Conservation (phyloP, 64 coral and sea anemone species). For the Actinia equina region DNA sequence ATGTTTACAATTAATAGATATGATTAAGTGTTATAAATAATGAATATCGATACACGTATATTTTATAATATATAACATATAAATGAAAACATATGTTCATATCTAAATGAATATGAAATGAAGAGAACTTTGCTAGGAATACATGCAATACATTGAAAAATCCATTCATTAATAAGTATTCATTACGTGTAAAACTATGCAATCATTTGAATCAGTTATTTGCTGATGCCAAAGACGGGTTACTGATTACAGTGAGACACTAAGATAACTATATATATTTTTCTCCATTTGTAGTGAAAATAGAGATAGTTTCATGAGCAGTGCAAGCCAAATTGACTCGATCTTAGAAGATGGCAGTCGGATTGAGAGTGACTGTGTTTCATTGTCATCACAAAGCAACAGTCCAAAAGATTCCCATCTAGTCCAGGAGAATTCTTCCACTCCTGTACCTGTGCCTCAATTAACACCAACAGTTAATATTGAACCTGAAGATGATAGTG, state of each 20-base stretch:
- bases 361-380: constrained; percentile 50
- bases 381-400: constrained; percentile 78
- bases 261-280: background rate
- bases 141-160: background rate
- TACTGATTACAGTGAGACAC: no score
- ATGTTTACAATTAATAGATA: no score
- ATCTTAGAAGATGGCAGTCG: constrained; percentile 63
- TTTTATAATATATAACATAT: no score
- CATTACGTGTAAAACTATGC: background rate
- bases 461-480: constrained; percentile 47
- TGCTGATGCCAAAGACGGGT: no score
- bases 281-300: constrained; percentile 47
- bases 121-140: no score
- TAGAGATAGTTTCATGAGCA: constrained; percentile 48
- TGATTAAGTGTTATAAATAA: no score
- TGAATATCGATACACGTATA: no score
- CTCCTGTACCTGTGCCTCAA: constrained; percentile 73
- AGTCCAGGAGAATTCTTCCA: constrained; percentile 39
- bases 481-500: constrained; percentile 87
- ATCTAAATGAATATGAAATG: no score
- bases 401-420: constrained; percentile 63
- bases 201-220: no score
- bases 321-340: constrained; percentile 59
- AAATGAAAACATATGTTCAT: no score
- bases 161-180: background rate